A percentile compares a stretch with the other conserved stretches of the same genome.
Conservation (phyloP, 2,888 invertebrate genomes). For the Ornithoptera alexandrae region DNA sequence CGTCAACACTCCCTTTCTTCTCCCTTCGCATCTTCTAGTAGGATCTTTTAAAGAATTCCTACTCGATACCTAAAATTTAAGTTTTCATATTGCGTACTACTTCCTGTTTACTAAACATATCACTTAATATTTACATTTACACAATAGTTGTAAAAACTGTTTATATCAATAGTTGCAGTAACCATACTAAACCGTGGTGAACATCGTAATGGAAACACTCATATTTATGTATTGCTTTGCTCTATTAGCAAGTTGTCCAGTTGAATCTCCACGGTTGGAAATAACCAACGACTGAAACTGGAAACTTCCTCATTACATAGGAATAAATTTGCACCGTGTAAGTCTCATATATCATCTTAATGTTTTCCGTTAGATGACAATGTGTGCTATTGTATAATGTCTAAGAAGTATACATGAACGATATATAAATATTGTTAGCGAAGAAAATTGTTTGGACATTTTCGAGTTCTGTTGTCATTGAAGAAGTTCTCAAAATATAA, state of each 20-base stretch:
- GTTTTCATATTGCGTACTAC: too few species aligned
- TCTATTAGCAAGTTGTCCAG: not conserved
- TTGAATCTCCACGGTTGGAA: conserved; percentile 5
- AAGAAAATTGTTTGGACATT: not conserved
- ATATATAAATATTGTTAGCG: not conserved
- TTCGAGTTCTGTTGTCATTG: too few species aligned
- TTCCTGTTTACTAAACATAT: too few species aligned
- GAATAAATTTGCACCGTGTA: conserved; percentile 8
- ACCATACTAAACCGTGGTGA: not conserved
- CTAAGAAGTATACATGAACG: not conserved
- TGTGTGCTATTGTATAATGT: conserved; percentile 5
- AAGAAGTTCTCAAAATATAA: not conserved
- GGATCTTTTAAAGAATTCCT: too few species aligned
- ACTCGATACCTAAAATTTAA: too few species aligned
- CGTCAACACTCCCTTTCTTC: too few species aligned
- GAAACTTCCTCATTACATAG: conserved; percentile 30
- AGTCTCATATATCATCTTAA: conserved; percentile 17
- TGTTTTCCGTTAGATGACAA: conserved; percentile 8
- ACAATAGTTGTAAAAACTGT: not conserved
- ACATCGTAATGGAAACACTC: not conserved
- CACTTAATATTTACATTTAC: too few species aligned
- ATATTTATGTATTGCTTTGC: not conserved
- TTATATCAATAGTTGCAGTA: not conserved
- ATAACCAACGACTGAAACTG: conserved; percentile 28
- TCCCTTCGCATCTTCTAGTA: too few species aligned